Evolutionary conservation across 2,888 invertebrate genomes (phyloP).

Genomic region (Diaperis boleti): DNA sequence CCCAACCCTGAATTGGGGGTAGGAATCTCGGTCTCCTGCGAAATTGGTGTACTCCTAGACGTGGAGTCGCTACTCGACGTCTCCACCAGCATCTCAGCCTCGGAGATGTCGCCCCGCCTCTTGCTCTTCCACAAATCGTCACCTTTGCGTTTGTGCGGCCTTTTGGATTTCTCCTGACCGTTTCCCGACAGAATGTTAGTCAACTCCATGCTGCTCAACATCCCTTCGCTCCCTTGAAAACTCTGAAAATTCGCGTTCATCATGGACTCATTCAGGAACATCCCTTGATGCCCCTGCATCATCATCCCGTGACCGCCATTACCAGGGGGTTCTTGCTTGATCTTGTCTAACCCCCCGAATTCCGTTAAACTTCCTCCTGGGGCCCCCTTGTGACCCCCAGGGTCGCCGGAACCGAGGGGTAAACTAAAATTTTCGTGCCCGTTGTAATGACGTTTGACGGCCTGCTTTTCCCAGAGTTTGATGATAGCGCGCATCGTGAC

Average conservation of each 20-base stretch:
- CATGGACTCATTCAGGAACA: constrained; percentile 63
- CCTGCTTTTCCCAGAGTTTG: constrained; percentile 86
- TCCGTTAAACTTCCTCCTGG: constrained; percentile 66
- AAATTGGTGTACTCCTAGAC: constrained; percentile 70
- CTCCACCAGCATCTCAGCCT: constrained; percentile 72
- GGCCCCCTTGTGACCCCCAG: constrained; percentile 69
- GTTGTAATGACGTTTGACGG: constrained; percentile 68
- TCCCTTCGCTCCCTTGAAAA: constrained; percentile 61
- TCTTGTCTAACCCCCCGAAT: constrained; percentile 60
- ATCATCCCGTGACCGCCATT: constrained; percentile 56
- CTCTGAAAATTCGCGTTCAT: constrained; percentile 63
- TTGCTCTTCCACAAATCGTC: constrained; percentile 57
- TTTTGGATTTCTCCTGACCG: constrained; percentile 42
- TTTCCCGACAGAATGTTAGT: constrained; percentile 60
- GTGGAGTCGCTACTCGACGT: constrained; percentile 76
- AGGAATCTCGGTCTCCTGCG: constrained; percentile 67
- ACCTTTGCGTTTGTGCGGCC: constrained; percentile 52
- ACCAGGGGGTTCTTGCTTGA: constrained; percentile 65
- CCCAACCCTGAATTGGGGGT: constrained; percentile 70
- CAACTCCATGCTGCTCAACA: constrained; percentile 61
- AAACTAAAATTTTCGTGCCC: constrained; percentile 71
- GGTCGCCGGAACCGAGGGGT: constrained; percentile 77
- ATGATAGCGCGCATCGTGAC: constrained; percentile 89
- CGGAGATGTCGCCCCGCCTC: constrained; percentile 72
- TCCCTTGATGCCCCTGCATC: constrained; percentile 60